phyloP scores from a whole-genome alignment of 37 sponge, comb jelly and placozoan species.

The Bolinopsis microptera region DNA sequence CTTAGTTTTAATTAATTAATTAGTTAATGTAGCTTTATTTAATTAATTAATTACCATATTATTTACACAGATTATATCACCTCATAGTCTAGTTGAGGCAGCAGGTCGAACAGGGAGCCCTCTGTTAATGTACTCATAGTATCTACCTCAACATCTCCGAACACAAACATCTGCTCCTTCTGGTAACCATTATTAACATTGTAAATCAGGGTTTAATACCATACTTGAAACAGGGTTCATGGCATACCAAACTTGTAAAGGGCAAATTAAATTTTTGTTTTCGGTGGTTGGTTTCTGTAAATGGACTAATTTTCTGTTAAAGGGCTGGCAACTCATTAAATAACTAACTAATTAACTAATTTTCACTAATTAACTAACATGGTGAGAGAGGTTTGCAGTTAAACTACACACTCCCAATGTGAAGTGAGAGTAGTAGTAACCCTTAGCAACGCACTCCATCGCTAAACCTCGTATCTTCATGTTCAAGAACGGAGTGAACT shows the following conservation, averaged over 20 bases:
- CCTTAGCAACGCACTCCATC: conserved; percentile 55
- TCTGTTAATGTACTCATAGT: background rate
- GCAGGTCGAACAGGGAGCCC: background rate
- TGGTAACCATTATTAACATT: too few species aligned
- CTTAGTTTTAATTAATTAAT: background rate
- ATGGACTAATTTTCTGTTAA: too few species aligned
- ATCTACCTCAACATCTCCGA: background rate
- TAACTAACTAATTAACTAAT: too few species aligned
- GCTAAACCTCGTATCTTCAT: background rate
- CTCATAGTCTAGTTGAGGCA: background rate
- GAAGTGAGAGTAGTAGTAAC: conserved; percentile 42
- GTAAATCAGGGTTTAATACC: too few species aligned
- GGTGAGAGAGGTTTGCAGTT: background rate
- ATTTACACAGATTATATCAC: background rate
- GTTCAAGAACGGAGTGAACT: conserved; percentile 30
- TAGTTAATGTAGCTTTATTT: too few species aligned
- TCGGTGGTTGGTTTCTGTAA: too few species aligned
- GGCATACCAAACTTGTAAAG: too few species aligned
- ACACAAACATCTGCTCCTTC: conserved; percentile 55
- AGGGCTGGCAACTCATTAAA: too few species aligned
- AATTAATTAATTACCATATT: too few species aligned
- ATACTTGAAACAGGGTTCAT: too few species aligned
- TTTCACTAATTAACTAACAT: too few species aligned
- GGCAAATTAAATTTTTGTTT: too few species aligned
- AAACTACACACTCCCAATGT: conserved; percentile 24